Evolutionary conservation across 2,888 invertebrate species (phyloP).

Genomic region (Yponomeuta evonymella): DNA sequence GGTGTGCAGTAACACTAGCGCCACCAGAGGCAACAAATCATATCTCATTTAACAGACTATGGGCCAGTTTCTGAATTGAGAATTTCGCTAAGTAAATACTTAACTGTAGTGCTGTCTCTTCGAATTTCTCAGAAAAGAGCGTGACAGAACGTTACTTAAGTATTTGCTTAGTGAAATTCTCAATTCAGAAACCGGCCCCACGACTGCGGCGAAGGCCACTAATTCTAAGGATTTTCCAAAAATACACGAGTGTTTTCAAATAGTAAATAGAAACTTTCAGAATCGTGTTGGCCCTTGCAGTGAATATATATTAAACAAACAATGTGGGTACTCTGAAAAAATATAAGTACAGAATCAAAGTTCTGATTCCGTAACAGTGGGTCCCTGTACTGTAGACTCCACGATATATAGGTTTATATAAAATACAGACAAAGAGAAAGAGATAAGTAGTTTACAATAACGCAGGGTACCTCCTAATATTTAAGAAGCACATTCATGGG

Average conservation of each 20-base stretch:
- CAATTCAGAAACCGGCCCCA: too few species aligned
- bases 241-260: neutral
- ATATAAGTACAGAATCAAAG: conserved; percentile 50
- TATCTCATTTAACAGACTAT: too few species aligned
- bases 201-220: neutral
- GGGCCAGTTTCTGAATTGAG: too few species aligned
- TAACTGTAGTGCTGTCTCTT: too few species aligned
- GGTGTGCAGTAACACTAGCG: too few species aligned
- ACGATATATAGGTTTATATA: conserved; percentile 61
- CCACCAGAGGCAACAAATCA: too few species aligned
- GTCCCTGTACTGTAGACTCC: conserved; percentile 28
- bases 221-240: neutral
- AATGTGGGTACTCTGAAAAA: conserved; percentile 40
- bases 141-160: too few species aligned
- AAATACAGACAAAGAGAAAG: conserved; percentile 48
- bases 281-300: conserved; percentile 30
- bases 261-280: neutral
- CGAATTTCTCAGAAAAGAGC: too few species aligned
- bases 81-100: too few species aligned
- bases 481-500: conserved; percentile 74
- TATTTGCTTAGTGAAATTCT: too few species aligned
- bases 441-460: conserved; percentile 31
- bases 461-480: conserved; percentile 62
- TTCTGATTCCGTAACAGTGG: conserved; percentile 58
- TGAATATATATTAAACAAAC: conserved; percentile 42